Percentiles rank a stretch among this genome's conserved stretches.
phyloP scores from a whole-genome alignment of 2,888 invertebrate genomes.

The Steinernema scapterisci region DNA sequence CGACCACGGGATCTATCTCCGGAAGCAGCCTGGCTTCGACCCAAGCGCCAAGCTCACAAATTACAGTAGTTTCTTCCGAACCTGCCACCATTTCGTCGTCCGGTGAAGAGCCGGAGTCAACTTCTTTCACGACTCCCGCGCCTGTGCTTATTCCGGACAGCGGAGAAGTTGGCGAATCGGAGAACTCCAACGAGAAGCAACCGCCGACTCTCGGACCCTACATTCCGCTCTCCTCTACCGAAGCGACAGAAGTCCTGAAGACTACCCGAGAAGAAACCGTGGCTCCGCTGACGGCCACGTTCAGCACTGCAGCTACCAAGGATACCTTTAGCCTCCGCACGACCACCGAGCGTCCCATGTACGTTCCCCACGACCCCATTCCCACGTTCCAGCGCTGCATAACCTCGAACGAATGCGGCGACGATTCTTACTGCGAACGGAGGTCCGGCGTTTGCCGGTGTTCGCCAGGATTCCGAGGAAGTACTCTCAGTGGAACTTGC shows the following conservation, averaged over 20 bases:
- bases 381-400: constrained; percentile 44
- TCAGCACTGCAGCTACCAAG: constrained; percentile 37
- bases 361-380: constrained; percentile 22
- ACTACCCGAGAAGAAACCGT: constrained; percentile 5
- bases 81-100: neutral
- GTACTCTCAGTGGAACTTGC: constrained; percentile 54
- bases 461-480: constrained; percentile 58
- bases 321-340: constrained; percentile 50
- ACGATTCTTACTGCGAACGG: constrained; percentile 62
- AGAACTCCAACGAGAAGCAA: neutral
- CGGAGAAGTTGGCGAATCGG: neutral
- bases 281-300: neutral
- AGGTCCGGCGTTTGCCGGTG: constrained; percentile 60
- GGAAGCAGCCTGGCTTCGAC: constrained; percentile 1
- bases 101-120: neutral
- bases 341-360: constrained; percentile 10
- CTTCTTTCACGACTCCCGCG: neutral
- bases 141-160: neutral
- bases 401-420: constrained; percentile 59
- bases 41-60: neutral
- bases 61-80: neutral
- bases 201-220: constrained; percentile 16
- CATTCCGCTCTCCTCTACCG: neutral
- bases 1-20: neutral
- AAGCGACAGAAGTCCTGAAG: constrained; percentile 12